Evolutionary conservation across 2,888 invertebrate species (phyloP), one percentile per base, ranked within the genome.

Genomic region (Coelinius sp.): DNA sequence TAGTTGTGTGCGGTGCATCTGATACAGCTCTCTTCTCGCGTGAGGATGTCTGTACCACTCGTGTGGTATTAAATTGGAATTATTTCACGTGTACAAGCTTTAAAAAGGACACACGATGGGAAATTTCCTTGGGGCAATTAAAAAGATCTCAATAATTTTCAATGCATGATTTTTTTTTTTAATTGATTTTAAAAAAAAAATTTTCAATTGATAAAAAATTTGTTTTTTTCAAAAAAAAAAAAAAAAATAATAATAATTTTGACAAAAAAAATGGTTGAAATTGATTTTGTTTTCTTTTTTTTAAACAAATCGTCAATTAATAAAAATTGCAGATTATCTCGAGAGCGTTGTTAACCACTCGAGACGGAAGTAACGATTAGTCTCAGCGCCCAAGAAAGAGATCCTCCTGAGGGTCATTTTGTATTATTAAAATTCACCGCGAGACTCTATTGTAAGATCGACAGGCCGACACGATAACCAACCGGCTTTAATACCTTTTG

Each of bases 361-460:
- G 25, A 83, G 83, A 80, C 86, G 86, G 84, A 86, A 85, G 84
- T 78, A 84, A 85, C 83, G 86, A 86, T 87, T 86, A 86, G 83
- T 59, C 59, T 17, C 31, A 59, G 80, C 83, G 80, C 76, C 81
- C 80, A 85, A 86, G 85, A 86, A 86, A 86, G 86, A 85, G 83
- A 84, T 80, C 80, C 81, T 83, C 31, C 49, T n/a, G n/a, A n/a
- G n/a, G 59, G 59, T 59, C 59, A 35, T 59, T 59, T 59, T 31
- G 25, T 84, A 84, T 86, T 84, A 82, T 79, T 77, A 81, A 79
- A 78, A 75, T 78, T 78, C 56, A n/a, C 56, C 66, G 46, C 52
- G 56, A 63, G 62, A 41, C 71, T 53, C 66, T 73, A 75, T 73
- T 74, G 70, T 66, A 71, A 64, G 25, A 56, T 27, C 25, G 56